phyloP scores from a whole-genome alignment of 2,113 vertebrate species.

The Spheniscus mendiculus region DNA sequence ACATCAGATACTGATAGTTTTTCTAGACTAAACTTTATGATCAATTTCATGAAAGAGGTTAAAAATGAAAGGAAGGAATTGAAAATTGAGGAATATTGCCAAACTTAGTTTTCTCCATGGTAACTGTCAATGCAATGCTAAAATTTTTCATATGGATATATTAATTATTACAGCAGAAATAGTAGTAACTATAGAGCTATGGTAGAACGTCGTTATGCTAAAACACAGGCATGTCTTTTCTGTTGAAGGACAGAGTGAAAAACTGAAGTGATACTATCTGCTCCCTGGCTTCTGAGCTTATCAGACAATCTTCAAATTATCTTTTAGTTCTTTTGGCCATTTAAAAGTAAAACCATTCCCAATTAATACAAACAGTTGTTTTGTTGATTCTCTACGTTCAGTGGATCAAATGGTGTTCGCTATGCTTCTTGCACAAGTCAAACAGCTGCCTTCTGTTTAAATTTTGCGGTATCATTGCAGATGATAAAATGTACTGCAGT shows the following conservation, averaged over 20 bases:
- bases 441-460: background rate
- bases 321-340: background rate
- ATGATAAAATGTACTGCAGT: background rate
- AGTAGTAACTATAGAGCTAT: background rate
- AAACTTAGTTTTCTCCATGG: background rate
- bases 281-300: background rate
- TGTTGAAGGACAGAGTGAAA: background rate
- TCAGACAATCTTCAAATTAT: background rate
- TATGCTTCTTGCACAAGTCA: background rate
- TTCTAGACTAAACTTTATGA: background rate
- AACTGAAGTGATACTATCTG: background rate
- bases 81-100: background rate
- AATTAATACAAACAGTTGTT: background rate
- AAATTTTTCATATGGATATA: background rate
- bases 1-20: background rate
- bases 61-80: background rate
- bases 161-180: background rate
- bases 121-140: background rate
- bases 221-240: background rate
- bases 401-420: background rate
- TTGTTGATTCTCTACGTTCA: background rate
- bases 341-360: background rate
- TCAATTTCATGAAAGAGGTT: background rate
- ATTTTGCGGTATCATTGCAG: background rate
- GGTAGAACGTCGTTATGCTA: background rate